phyloP scores from a whole-genome alignment of 2,113 vertebrate genomes.

The Zosterops borbonicus region DNA sequence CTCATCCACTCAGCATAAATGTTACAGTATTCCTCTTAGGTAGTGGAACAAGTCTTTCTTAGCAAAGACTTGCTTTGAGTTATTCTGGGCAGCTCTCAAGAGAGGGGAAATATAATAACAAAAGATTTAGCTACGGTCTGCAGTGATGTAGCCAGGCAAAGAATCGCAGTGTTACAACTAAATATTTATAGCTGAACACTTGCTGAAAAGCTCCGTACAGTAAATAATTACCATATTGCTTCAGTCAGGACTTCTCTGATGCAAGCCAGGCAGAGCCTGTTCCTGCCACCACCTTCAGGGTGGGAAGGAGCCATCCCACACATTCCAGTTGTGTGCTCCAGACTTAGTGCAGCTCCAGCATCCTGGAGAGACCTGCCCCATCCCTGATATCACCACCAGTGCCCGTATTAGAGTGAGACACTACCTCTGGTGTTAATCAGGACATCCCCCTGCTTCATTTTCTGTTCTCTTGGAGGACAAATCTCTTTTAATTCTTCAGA shows the following conservation, averaged over 20 bases:
- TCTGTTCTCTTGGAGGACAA: not conserved
- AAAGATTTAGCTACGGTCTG: not conserved
- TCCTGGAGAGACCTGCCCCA: not conserved
- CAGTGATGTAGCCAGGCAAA: not conserved
- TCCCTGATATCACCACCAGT: not conserved
- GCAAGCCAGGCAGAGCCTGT: not conserved
- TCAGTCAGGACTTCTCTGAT: not conserved
- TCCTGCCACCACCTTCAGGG: not conserved
- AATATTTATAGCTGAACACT: constrained; percentile 15
- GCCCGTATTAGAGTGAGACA: not conserved
- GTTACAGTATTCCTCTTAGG: not conserved
- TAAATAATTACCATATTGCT: constrained; percentile 30
- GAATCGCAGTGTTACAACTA: not conserved
- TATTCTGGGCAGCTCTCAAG: not conserved
- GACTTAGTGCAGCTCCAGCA: not conserved
- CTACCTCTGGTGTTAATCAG: not conserved
- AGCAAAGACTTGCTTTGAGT: not conserved
- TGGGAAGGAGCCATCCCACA: not conserved
- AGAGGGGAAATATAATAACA: not conserved
- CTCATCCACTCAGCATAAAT: not conserved
- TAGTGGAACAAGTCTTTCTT: not conserved
- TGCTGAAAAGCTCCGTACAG: not conserved
- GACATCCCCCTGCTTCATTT: not conserved
- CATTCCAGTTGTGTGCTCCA: not conserved
- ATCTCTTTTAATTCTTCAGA: not conserved